Evolutionary conservation across 1,140 invertebrate species (phyloP), one percentile per base, ranked within the genome.

Genomic region (Micrasema longulum): DNA sequence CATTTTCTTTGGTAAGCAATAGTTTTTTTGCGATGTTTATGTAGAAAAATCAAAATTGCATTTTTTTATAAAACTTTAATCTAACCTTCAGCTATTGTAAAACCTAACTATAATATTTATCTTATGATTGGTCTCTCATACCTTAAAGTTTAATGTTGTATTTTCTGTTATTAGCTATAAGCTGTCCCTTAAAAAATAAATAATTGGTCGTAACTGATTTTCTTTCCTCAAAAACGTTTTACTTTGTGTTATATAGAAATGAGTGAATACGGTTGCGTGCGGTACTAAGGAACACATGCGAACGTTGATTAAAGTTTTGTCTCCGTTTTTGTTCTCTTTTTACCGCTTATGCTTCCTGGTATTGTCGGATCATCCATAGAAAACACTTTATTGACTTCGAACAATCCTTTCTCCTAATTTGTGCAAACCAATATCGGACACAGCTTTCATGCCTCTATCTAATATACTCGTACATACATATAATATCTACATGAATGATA

Each of bases 271-370:
- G 22, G 9, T 23, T 4, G 47, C 47, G 47, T 16, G 18, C 1
- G 18, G n/a, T 10, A 16, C 18, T 16, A 45, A 1, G 16, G 11
- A 45, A 57, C 53, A 36, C 26, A 2, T 50, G 26, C 26, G n/a
- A 31, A n/a, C 23, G 53, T 57, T 57, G 53, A 57, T 57, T 57
- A 57, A 57, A 57, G 14, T 57, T 57, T 57, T 35, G 26, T 57
- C 53, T 35, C 6, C 14, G 53, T 57, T 57, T 57, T 57, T 57
- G 23, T 35, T 57, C 53, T 5, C 1, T 36, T 36, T n/a, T 2
- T 14, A 2, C 23, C 36, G 2, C 26, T n/a, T 14, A n/a, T 12
- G 41, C n/a, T 45, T 45, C 47, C 47, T 16, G 47, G 1, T 11
- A 50, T 14, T 35, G 16, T 20, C 18, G 47, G 5, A 18, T 16